Evolutionary conservation across 2,797 vertebrate species (phyloP).

Genomic region (Ctenosaura bakeri): DNA sequence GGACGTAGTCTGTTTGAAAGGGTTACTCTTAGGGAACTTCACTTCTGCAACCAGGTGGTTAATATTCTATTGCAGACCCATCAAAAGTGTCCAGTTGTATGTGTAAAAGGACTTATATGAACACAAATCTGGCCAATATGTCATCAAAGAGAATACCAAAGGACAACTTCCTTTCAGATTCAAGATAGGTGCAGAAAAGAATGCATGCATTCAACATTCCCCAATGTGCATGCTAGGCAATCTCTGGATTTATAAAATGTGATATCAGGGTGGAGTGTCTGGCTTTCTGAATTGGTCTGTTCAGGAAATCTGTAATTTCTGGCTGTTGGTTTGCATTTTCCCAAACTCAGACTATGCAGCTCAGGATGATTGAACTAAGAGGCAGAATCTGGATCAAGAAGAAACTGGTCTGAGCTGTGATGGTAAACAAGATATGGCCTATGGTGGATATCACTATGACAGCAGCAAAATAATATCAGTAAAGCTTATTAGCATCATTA

Average conservation of each 20-base stretch:
- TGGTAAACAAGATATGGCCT: conserved; percentile 56
- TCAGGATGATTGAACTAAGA: background rate
- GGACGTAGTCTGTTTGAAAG: too few relatives aligned
- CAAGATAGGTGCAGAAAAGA: background rate
- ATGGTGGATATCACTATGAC: conserved; percentile 62
- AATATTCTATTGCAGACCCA: too few relatives aligned
- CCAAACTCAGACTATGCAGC: background rate
- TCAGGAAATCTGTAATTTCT: background rate
- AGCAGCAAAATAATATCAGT: conserved; percentile 64
- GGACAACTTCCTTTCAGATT: background rate
- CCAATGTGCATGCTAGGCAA: too few relatives aligned
- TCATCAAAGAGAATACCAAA: too few relatives aligned
- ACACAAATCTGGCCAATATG: too few relatives aligned
- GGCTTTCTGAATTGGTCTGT: background rate
- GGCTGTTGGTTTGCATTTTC: background rate
- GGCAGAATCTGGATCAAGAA: background rate
- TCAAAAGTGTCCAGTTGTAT: too few relatives aligned
- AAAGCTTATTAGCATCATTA: conserved; percentile 73
- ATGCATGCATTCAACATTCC: too few relatives aligned
- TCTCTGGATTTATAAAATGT: background rate
- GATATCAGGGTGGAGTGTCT: background rate
- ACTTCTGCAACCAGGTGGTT: too few relatives aligned
- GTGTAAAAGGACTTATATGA: too few relatives aligned
- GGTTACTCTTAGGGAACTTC: too few relatives aligned
- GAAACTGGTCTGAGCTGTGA: background rate